These are phyloP conservation scores for Montipora efflorescens DNA, from an alignment of 64 coral and sea anemone species.

Conservation along the genomic window DNA sequence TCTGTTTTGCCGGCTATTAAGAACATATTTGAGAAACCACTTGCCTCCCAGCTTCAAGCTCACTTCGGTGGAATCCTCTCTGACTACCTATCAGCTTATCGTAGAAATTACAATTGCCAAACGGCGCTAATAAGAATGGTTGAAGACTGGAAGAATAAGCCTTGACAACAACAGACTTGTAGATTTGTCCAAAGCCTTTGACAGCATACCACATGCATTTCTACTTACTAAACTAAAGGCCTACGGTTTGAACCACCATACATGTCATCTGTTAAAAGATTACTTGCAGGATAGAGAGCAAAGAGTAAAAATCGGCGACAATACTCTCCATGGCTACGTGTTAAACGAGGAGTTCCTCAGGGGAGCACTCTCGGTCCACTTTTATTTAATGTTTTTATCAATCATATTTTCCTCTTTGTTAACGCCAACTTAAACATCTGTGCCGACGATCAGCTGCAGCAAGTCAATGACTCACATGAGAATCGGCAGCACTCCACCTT, in stretches of 20 bases:
- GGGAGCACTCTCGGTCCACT: constrained; percentile 30
- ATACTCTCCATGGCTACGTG: constrained; percentile 30
- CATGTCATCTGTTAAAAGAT: background rate
- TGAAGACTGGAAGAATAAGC: constrained; percentile 45
- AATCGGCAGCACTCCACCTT: constrained; percentile 4
- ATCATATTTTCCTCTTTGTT: constrained; percentile 40
- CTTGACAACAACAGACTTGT: constrained; percentile 6
- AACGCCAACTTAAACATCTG: constrained; percentile 45
- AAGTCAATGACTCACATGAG: constrained; percentile 47
- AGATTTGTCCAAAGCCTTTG: constrained; percentile 66
- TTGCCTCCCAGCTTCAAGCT: constrained; percentile 2
- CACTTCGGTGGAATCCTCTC: constrained; percentile 20
- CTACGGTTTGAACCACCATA: constrained; percentile 15
- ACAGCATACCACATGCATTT: constrained; percentile 43
- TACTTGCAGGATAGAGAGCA: constrained; percentile 34
- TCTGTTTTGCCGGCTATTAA: background rate
- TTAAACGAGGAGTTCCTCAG: constrained; percentile 40
- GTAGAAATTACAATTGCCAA: constrained; percentile 23
- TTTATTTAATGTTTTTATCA: constrained; percentile 57
- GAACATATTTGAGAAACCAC: constrained; percentile 35
- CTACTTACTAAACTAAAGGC: constrained; percentile 46
- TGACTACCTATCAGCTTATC: constrained; percentile 40
- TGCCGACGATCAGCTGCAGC: constrained; percentile 49
- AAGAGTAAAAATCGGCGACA: constrained; percentile 43
- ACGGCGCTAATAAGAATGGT: constrained; percentile 39